A percentile compares a stretch with the other conserved stretches of the same genome.
These are phyloP conservation scores for Gymnorhina tibicen DNA, from an alignment of 2,113 vertebrate species.

Conservation along the genomic window DNA sequence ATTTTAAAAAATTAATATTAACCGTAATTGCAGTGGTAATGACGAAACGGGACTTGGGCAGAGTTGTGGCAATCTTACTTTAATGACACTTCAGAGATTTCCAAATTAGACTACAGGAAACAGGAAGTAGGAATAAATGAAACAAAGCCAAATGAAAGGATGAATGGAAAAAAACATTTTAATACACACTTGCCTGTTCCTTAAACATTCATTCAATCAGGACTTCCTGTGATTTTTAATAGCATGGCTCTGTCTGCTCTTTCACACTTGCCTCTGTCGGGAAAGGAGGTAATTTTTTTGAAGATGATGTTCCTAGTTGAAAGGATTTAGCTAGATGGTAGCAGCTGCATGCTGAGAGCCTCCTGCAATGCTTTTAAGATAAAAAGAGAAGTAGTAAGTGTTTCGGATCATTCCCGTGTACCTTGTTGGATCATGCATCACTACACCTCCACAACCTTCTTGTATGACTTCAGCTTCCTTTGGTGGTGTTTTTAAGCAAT, in stretches of 20 bases:
- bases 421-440: background rate
- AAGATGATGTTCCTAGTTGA: background rate
- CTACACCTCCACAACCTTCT: background rate
- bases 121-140: conserved; percentile 1
- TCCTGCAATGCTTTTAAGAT: background rate
- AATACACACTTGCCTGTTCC: background rate
- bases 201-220: conserved; percentile 15
- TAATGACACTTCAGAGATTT: conserved; percentile 30
- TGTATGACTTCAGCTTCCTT: background rate
- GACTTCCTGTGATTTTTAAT: conserved; percentile 16
- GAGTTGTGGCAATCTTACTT: background rate
- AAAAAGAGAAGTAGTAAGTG: background rate
- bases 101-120: conserved; percentile 31
- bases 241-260: background rate
- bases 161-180: background rate
- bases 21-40: background rate
- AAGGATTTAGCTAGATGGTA: background rate
- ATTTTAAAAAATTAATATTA: background rate
- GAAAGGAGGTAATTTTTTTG: background rate
- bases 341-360: background rate
- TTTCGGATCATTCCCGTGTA: background rate
- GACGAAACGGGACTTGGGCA: background rate
- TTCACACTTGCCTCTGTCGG: background rate
- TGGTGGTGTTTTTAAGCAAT: background rate
- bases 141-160: conserved; percentile 15